Percentiles rank a stretch among this genome's conserved stretches.
Evolutionary conservation across 2,113 vertebrate genomes (phyloP).

Genomic region (Sorex fumeus): DNA sequence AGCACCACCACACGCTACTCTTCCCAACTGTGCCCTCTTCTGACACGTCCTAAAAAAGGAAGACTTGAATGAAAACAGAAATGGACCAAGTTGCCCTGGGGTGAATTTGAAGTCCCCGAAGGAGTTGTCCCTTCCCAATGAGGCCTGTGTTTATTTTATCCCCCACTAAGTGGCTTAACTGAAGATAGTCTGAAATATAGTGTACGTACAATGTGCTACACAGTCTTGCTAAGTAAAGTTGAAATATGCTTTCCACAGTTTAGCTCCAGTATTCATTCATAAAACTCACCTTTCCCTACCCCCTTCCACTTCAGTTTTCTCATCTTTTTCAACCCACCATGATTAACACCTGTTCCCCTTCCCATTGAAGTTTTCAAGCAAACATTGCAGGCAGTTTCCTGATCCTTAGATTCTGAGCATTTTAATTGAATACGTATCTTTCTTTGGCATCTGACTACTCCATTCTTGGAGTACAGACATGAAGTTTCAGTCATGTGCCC

Average conservation of each 20-base stretch:
- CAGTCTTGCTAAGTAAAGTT: not conserved
- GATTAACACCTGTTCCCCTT: not conserved
- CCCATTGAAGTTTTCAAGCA: constrained; percentile 2
- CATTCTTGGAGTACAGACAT: too few species aligned
- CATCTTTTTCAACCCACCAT: constrained; percentile 9
- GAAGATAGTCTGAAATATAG: constrained; percentile 54
- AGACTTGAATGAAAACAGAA: constrained; percentile 23
- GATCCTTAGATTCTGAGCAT: not conserved
- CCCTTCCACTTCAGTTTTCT: not conserved
- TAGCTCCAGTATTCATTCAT: not conserved
- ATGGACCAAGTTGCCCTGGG: not conserved
- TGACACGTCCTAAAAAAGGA: constrained; percentile 44
- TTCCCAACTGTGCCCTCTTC: not conserved
- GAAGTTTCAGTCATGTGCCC: not conserved
- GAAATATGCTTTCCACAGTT: not conserved
- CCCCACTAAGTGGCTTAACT: constrained; percentile 69
- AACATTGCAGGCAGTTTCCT: not conserved
- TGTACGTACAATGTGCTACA: not conserved
- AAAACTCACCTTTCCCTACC: not conserved
- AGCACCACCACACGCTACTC: not conserved
- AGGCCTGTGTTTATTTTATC: constrained; percentile 43
- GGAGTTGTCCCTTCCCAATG: constrained; percentile 7
- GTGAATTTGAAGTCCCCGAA: constrained; percentile 20
- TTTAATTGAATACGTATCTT: not conserved
- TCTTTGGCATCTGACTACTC: not conserved